These are phyloP conservation scores for Garrulus glandarius DNA, from an alignment of 2,797 vertebrate species.

Conservation along the genomic window DNA sequence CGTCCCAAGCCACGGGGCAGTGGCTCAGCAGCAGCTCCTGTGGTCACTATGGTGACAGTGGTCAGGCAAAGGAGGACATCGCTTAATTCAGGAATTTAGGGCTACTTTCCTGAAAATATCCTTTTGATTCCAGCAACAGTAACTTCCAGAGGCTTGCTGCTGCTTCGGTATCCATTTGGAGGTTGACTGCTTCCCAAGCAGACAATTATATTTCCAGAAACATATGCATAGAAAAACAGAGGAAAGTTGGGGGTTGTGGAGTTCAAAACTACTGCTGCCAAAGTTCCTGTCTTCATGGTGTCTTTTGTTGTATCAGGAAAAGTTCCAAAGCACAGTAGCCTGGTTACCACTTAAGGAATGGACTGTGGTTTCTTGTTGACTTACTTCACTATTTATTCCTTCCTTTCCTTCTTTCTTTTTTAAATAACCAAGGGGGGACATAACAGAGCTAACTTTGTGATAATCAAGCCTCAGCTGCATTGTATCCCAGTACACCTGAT, in stretches of 20 bases:
- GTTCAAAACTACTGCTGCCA: background rate
- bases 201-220: background rate
- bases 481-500: background rate
- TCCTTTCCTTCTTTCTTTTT: background rate
- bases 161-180: background rate
- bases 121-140: background rate
- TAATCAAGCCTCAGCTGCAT: background rate
- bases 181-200: background rate
- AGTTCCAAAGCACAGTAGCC: background rate
- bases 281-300: slow-evolving; percentile 4
- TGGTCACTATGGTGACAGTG: background rate
- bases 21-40: background rate
- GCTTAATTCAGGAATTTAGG: background rate
- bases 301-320: slow-evolving; percentile 1
- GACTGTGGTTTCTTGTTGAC: background rate
- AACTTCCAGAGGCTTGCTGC: background rate
- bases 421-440: background rate
- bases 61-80: background rate
- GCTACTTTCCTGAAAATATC: background rate
- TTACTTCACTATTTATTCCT: background rate
- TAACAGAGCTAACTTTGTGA: background rate
- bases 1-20: fast-evolving
- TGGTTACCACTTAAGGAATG: background rate
- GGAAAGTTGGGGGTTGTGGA: background rate
- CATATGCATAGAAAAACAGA: background rate